Base-by-base conservation (phyloP, 2,888 invertebrate genomes). In the Alcis repandata region DNA sequence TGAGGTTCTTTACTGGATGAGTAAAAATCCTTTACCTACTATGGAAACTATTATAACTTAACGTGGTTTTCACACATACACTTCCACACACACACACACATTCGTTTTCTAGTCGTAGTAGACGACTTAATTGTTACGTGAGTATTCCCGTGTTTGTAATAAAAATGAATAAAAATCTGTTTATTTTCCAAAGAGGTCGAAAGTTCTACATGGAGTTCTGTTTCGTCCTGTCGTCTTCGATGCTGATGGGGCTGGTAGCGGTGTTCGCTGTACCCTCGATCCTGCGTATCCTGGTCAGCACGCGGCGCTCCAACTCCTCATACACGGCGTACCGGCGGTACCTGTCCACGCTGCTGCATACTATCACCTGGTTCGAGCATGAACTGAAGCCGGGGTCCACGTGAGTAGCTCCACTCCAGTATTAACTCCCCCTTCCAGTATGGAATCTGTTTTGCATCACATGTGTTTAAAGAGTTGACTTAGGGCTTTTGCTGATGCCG, bases 301-400 rank as follows among this genome's bases (percentile, higher is more conserved):
- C 98, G 0, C 94, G 95, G 27, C 95, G 95, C 78, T 97, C 97
- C 27, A 94, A 94, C 56, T 95, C 95, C 0, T 54, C 67, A 0
- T 97, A 96, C 85, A 95, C 95, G 0, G 96, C 97, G 0, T 97
- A 97, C 85, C 95, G 94, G 67, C 93, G 98, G 75, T 98, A 98
- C 83, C 86, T 97, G 9, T 95, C 96, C 7, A 98, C 98, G 0
- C 90, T 97, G 45, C 92, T 96, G 3, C 97, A 98, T 79, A 95
- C 96, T 63, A 86, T 95, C 15, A 86, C 95, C 3, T 98, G 98
- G 98, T 97, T 98, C 83, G 94, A 95, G 63, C 89, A 95, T 33
- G 95, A 96, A 58, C 94, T 97, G 36, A 94, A 94, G 70, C 94
- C 95, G 0, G 93, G 94, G 38, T 48, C 48, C 10, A 48, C 7